Base-by-base conservation (phyloP, 2,113 vertebrate genomes). In the Petrocephalus microphthalmus region DNA sequence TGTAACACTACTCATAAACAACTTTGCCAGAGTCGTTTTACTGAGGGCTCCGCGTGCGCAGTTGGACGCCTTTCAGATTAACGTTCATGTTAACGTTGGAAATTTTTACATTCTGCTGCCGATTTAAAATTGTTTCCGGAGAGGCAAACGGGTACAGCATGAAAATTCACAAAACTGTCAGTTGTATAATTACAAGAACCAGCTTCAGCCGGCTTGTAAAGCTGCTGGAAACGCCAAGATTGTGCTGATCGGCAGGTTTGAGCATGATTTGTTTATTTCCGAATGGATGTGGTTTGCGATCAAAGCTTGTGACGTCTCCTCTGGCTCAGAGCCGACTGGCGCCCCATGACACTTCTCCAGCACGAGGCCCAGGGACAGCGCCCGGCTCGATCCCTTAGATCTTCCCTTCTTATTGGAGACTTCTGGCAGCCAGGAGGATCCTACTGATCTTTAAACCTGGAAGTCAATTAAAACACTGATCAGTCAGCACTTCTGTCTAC, bases 401-500 rank as follows among this genome's bases (percentile, higher is more conserved):
- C 87, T 89, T 81, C 86, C 87, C 64, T 19, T 87, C 45, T 57
- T 60, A 22, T 45, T 19, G 37, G n/a, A 86, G 82, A 49, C 47
- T 89, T 85, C 85, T 90, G 90, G 89, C 86, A 89, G 88, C 52
- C 85, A 10, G 33, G 57, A 85, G 60, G 64, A 60, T 85, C 81
- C 86, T 54, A 85, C 88, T 86, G 56, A 53, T 89, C 89, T 60
- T 86, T 89, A 86, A 84, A 90, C 64, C 90, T 89, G 90, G 53
- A 89, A 89, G 90, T 89, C 88, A 89, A 88, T 88, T 86, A 88
- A 86, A 88, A 88, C 82, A 83, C 37, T 25, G 83, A 60, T 71
- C 37, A 84, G 85, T 90, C 88, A 92, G 88, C 90, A 90, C 88
- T 85, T 89, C 89, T 88, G 86, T 83, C 49, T 49, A 52, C 45